Evolutionary conservation across 2,797 vertebrate genomes (phyloP).

Genomic region (Cryptoprocta ferox): DNA sequence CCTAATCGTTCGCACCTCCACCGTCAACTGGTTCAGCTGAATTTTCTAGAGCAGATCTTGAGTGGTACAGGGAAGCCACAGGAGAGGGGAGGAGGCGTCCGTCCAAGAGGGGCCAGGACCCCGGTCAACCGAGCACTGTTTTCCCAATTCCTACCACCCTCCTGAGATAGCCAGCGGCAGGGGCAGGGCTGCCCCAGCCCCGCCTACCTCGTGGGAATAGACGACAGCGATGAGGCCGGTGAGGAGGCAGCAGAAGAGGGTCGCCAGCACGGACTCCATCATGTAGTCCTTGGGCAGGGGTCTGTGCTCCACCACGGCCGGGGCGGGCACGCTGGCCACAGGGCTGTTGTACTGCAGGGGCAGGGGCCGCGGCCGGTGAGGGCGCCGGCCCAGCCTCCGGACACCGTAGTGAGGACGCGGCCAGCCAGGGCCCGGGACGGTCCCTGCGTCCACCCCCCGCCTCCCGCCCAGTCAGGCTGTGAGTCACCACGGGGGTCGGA

Average conservation of each 20-base stretch:
- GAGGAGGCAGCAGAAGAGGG: conserved; percentile 90
- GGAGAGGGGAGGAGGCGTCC: not conserved
- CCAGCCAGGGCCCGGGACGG: fast-evolving
- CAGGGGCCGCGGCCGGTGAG: not conserved
- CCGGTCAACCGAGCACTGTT: not conserved
- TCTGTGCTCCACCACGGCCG: not conserved
- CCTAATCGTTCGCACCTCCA: not conserved
- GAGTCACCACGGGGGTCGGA: fast-evolving
- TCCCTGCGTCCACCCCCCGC: fast-evolving
- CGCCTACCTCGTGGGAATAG: conserved; percentile 88
- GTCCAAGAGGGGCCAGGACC: not conserved
- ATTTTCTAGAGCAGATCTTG: not conserved
- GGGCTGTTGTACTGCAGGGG: conserved; percentile 80
- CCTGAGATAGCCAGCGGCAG: fast-evolving
- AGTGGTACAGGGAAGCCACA: not conserved
- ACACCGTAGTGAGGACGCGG: fast-evolving
- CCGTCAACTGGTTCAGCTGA: not conserved
- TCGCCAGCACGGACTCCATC: conserved; percentile 90
- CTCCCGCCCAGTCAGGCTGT: not conserved
- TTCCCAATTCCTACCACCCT: not conserved
- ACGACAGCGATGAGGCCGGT: conserved; percentile 87
- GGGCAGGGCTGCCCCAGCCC: not conserved
- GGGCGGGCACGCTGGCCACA: not conserved
- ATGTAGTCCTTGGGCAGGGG: conserved; percentile 88
- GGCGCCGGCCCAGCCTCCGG: no score